A percentile compares a stretch with the other conserved stretches of the same genome.
Evolutionary conservation across 1,140 invertebrate species (phyloP).

Genomic region (Euborellia annulipes): DNA sequence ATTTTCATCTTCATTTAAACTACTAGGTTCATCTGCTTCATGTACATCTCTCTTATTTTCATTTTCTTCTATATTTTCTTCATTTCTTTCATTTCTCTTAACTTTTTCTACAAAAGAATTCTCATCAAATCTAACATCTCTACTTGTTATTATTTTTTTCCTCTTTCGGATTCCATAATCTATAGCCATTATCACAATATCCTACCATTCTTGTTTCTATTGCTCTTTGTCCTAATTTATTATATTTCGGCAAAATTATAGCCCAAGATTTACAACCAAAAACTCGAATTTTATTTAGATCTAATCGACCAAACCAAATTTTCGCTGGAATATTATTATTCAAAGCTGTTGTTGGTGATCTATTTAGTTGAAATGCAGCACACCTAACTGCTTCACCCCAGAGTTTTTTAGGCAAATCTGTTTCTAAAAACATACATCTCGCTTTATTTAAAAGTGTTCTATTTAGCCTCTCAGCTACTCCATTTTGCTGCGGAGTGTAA

Average conservation of each 20-base stretch:
- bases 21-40: too few relatives aligned
- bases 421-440: constrained; percentile 19
- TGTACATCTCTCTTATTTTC: too few relatives aligned
- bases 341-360: background rate
- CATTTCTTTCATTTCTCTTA: too few relatives aligned
- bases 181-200: background rate
- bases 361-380: constrained; percentile 18
- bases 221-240: background rate
- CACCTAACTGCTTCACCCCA: constrained; percentile 23
- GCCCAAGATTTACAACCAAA: background rate
- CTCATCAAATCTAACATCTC: constrained; percentile 1
- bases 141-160: background rate
- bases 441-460: constrained; percentile 18
- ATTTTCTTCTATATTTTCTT: too few relatives aligned
- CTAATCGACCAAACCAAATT: background rate
- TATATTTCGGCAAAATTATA: background rate
- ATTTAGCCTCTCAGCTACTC: constrained; percentile 23
- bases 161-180: background rate
- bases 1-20: too few relatives aligned
- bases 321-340: constrained; percentile 5
- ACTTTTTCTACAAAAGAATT: too few relatives aligned
- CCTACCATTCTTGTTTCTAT: background rate
- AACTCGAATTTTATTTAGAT: background rate
- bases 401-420: constrained; percentile 12
- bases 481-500: constrained; percentile 23